These are phyloP conservation scores for Papilio protenor DNA, from an alignment of 2,888 invertebrate genomes.

Conservation along the genomic window DNA sequence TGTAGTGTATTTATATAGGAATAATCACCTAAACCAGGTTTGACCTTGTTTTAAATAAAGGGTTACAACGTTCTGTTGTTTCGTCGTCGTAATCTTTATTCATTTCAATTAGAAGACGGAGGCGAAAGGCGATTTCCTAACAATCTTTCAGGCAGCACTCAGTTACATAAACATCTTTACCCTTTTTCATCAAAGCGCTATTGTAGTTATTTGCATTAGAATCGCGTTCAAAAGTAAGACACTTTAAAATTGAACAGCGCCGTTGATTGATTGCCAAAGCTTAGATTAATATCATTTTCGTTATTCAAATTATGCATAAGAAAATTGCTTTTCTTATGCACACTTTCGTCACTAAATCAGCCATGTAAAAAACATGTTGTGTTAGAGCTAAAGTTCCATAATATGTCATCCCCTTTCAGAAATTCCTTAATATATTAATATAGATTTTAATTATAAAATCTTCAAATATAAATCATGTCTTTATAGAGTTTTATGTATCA, in stretches of 20 bases:
- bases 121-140: conserved; percentile 63
- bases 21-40: background rate
- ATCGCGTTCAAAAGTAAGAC: conserved; percentile 63
- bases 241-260: conserved; percentile 28
- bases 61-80: conserved; percentile 41
- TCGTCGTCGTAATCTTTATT: conserved; percentile 64
- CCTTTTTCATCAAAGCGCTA: conserved; percentile 63
- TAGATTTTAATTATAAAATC: too few species aligned
- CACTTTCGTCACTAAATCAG: conserved; percentile 7
- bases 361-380: conserved; percentile 2
- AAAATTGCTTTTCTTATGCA: conserved; percentile 25
- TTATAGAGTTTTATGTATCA: background rate
- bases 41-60: conserved; percentile 27
- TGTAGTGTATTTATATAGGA: background rate
- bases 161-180: conserved; percentile 80
- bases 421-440: background rate
- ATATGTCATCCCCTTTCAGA: background rate
- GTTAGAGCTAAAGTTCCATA: background rate
- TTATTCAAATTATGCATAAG: conserved; percentile 22
- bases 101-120: conserved; percentile 68
- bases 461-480: background rate
- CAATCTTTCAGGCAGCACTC: conserved; percentile 68
- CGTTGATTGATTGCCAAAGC: conserved; percentile 26
- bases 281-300: conserved; percentile 22
- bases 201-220: conserved; percentile 74